phyloP scores from a whole-genome alignment of 2,888 invertebrate genomes.

The Caenorhabditis doughertyi region DNA sequence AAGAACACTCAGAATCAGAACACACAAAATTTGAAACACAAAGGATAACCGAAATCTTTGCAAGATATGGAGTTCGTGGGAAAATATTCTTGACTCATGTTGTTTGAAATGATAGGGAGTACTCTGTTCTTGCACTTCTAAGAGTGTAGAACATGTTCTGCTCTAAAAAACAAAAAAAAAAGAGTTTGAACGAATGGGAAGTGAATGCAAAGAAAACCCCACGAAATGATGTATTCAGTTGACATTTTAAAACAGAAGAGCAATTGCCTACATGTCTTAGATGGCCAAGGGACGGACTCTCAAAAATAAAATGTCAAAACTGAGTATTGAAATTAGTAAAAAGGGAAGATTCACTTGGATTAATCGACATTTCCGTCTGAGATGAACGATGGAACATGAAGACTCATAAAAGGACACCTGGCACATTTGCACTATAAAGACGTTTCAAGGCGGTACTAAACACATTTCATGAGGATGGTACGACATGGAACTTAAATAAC shows the following conservation, averaged over 20 bases:
- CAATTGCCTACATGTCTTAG: conserved; percentile 15
- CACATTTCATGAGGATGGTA: not conserved
- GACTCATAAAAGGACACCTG: conserved; percentile 1
- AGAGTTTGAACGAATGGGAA: not conserved
- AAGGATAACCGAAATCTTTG: too few relatives aligned
- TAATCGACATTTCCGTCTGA: not conserved
- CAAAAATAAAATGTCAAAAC: not conserved
- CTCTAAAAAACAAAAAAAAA: not conserved
- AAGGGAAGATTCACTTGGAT: not conserved
- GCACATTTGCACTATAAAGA: not conserved
- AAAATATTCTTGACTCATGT: conserved; percentile 5
- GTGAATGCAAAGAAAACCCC: not conserved
- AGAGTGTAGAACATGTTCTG: not conserved
- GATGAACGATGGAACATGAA: not conserved
- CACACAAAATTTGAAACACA: too few relatives aligned
- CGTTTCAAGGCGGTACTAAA: not conserved
- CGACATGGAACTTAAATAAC: not conserved
- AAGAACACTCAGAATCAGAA: too few relatives aligned
- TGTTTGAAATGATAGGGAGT: not conserved
- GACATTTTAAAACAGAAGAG: conserved; percentile 7
- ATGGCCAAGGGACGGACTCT: conserved; percentile 10
- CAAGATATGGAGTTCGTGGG: not conserved
- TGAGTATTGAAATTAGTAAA: not conserved
- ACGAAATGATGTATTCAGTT: conserved; percentile 6
- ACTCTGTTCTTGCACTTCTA: conserved; percentile 20